Conservation (phyloP, 1,140 invertebrate species). For the Heliconius himera region DNA sequence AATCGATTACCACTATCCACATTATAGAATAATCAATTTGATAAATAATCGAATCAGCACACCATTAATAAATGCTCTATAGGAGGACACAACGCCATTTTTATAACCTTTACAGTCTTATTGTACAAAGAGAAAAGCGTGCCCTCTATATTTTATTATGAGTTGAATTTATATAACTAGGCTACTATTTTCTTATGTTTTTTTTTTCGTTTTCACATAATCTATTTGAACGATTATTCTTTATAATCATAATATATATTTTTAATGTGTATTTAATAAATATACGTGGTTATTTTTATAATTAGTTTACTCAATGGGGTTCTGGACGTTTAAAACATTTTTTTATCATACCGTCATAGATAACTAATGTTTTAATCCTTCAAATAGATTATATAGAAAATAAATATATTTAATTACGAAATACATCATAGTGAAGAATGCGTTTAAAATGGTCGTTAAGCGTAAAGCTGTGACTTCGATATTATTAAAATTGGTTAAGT, state of each 20-base stretch:
- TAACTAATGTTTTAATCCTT: neutral
- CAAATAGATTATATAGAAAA: slow-evolving; percentile 27
- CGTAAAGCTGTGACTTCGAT: slow-evolving; percentile 24
- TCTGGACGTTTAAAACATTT: neutral
- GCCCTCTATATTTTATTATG: slow-evolving; percentile 20
- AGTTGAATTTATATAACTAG: slow-evolving; percentile 12
- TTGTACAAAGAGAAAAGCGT: slow-evolving; percentile 28
- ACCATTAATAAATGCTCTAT: no score
- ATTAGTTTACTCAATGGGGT: neutral
- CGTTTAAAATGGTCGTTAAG: slow-evolving; percentile 24
- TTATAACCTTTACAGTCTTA: slow-evolving; percentile 21
- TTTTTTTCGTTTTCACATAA: slow-evolving; percentile 20
- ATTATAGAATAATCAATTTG: no score
- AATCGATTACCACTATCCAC: no score
- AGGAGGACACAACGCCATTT: slow-evolving; percentile 9
- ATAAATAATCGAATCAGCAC: no score
- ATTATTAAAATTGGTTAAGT: slow-evolving; percentile 19
- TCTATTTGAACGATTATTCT: neutral
- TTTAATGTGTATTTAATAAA: neutral
- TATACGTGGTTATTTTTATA: neutral
- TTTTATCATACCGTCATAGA: neutral
- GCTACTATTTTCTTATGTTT: slow-evolving; percentile 25
- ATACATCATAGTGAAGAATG: slow-evolving; percentile 23
- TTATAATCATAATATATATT: neutral
- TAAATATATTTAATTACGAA: slow-evolving; percentile 6